Conservation (phyloP, 2,888 invertebrate genomes). For the Crossocerus cetratus region DNA sequence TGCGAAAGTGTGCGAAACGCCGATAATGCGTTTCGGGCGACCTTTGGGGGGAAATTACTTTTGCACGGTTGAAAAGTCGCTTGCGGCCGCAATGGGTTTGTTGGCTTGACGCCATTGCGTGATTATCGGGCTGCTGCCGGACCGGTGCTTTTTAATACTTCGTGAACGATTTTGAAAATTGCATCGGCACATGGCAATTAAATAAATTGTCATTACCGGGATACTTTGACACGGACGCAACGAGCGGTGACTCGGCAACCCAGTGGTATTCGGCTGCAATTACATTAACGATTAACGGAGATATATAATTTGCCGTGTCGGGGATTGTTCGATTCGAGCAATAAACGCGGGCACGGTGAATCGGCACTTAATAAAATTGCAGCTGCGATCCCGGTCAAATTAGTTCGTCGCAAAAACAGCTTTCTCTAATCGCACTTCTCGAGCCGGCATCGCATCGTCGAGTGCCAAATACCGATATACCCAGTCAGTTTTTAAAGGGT, state of each 20-base stretch:
- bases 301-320: not conserved
- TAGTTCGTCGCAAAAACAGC: no score
- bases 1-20: constrained; percentile 8
- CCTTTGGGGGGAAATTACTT: constrained; percentile 6
- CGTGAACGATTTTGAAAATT: constrained; percentile 1
- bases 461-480: not conserved
- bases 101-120: not conserved
- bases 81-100: not conserved
- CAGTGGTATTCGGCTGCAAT: not conserved
- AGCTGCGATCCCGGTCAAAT: no score
- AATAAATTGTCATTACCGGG: not conserved
- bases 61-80: not conserved
- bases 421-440: no score
- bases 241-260: no score
- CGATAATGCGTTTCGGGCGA: constrained; percentile 12
- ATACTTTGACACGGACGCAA: not conserved
- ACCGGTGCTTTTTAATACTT: constrained; percentile 5
- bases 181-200: not conserved
- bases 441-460: not conserved
- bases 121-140: not conserved
- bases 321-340: not conserved
- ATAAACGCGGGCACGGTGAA: no score
- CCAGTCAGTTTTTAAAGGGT: no score
- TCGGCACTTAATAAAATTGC: no score
- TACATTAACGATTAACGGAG: not conserved